Percentiles rank a stretch among this genome's conserved stretches.
phyloP scores from a whole-genome alignment of 1,140 invertebrate genomes.

The Brachionus sp. region DNA sequence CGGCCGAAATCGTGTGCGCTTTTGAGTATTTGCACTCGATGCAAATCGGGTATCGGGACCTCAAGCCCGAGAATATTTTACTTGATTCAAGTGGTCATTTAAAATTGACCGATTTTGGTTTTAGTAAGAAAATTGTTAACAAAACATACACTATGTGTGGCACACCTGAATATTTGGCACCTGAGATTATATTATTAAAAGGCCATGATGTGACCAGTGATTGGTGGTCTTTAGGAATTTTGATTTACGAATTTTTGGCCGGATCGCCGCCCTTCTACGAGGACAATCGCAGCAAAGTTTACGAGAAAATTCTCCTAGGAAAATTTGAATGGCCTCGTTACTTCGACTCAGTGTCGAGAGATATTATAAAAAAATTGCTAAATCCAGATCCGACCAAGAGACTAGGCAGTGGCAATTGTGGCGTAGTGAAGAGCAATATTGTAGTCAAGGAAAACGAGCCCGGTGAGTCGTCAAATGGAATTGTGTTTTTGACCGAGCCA shows the following conservation, averaged over 20 bases:
- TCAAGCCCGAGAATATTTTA: constrained; percentile 88
- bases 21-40: constrained; percentile 86
- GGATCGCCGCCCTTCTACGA: constrained; percentile 84
- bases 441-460: neutral
- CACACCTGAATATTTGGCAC: constrained; percentile 43
- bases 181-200: constrained; percentile 92
- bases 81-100: constrained; percentile 85
- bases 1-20: constrained; percentile 85
- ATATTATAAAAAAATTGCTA: constrained; percentile 27
- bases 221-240: constrained; percentile 93
- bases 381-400: neutral
- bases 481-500: constrained; percentile 24
- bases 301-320: constrained; percentile 87
- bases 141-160: constrained; percentile 38
- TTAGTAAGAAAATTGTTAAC: constrained; percentile 86
- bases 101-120: constrained; percentile 95
- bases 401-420: constrained; percentile 40
- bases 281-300: constrained; percentile 88
- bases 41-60: constrained; percentile 73
- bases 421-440: neutral
- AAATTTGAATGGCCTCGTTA: constrained; percentile 80
- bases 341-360: constrained; percentile 29
- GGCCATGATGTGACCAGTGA: constrained; percentile 95
- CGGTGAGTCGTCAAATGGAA: neutral
- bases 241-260: constrained; percentile 90